Base-by-base conservation (phyloP, 2,113 vertebrate species). In the Antigone vipio region DNA sequence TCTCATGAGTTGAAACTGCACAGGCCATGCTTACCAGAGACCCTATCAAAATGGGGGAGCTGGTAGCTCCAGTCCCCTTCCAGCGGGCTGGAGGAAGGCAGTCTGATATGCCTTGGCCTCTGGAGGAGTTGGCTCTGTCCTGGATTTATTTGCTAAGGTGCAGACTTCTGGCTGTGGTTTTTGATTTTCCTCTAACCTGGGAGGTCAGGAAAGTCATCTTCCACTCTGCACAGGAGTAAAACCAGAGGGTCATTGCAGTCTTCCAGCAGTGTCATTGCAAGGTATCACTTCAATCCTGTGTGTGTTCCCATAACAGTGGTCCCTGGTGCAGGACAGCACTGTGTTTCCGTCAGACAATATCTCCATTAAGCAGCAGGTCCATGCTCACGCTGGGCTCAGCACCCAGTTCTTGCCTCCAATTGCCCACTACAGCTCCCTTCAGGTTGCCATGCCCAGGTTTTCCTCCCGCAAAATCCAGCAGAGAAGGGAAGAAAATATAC, bases 1-100 rank as follows among this genome's bases (percentile, higher is more conserved):
- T 44, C 86, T 96, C 97, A 95, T 45, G 83, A 47, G 92, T 56
- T 95, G 90, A 40, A 38, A 11, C 79, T 84, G 90, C 93, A 68
- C 30, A 11, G 82, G 72, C 79, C 32, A 50, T 1, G 1, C 60
- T 93, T 14, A 26, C 20, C 72, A 92, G 83, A 84, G 50, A 71
- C 55, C 42, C 49, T 66, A 18, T 71, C 14, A 3, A 59, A 74
- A 73, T 1, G 14, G 75, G 71, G 71, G n/a, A 66, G 38, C n/a
- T 59, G 24, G 7, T 16, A 9, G 34, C 5, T 55, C 55, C 73
- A 38, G 9, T 49, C 14, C 27, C 34, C 10, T 64, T 27, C 34
- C 76, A 34, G 1, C 20, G 24, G n/a, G 22, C 11, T 75, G 24
- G 26, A 58, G 47, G 18, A 89, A 58, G 52, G 23, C 17, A 75